These are phyloP conservation scores for Copsychus sechellarum DNA, from an alignment of 2,113 vertebrate species.

Conservation along the genomic window DNA sequence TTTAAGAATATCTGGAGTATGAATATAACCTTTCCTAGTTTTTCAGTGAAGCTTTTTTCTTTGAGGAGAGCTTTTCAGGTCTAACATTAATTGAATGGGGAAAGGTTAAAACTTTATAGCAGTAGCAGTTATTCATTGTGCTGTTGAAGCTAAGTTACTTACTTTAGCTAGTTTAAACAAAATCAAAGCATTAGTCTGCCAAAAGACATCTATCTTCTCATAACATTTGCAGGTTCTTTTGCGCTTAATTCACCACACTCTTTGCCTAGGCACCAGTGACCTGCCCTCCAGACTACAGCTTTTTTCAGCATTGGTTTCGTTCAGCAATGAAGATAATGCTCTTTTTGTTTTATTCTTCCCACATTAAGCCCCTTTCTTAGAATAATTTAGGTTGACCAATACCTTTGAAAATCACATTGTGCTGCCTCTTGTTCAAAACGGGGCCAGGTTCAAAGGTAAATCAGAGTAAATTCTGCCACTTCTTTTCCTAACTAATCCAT, in stretches of 20 bases:
- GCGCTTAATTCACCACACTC: background rate
- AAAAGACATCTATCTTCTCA: background rate
- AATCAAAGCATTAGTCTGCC: background rate
- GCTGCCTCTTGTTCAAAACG: background rate
- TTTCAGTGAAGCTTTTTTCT: background rate
- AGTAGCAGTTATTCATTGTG: background rate
- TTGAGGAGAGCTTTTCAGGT: background rate
- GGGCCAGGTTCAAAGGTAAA: background rate
- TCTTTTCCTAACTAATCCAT: background rate
- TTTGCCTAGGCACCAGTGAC: background rate
- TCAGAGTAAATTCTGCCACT: background rate
- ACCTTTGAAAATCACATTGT: background rate
- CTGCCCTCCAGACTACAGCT: background rate
- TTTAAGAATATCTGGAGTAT: background rate
- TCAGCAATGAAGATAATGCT: background rate
- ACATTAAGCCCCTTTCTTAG: background rate
- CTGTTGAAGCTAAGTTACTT: constrained; percentile 7
- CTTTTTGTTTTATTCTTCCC: background rate
- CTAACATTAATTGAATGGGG: background rate
- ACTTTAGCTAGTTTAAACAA: constrained; percentile 29
- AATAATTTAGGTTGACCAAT: background rate
- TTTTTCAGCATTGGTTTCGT: background rate
- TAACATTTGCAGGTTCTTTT: background rate
- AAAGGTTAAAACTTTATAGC: background rate
- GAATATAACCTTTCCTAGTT: background rate